These are phyloP conservation scores for Apis cerana DNA, from an alignment of 1,140 invertebrate genomes.

Conservation along the genomic window DNA sequence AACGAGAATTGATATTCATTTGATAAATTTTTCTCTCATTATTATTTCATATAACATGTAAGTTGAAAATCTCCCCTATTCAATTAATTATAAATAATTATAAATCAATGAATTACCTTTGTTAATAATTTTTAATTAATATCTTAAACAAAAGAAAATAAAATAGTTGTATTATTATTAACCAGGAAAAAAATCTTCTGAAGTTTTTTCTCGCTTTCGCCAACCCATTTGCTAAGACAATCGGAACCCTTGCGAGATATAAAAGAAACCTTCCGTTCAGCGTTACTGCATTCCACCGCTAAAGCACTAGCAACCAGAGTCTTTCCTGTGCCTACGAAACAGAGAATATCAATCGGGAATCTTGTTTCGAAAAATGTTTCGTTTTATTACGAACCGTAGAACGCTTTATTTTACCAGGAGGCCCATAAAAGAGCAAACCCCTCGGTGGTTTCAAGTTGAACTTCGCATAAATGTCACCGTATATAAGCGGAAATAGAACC, in stretches of 20 bases:
- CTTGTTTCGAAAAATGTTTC: background rate
- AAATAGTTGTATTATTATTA: background rate
- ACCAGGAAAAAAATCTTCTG: slow-evolving; percentile 77
- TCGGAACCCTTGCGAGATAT: slow-evolving; percentile 82
- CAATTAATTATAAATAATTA: no score
- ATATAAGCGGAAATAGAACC: slow-evolving; percentile 87
- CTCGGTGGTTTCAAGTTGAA: slow-evolving; percentile 86
- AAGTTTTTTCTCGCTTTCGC: slow-evolving; percentile 82
- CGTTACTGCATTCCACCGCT: slow-evolving; percentile 80
- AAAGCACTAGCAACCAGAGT: slow-evolving; percentile 82
- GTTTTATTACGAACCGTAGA: slow-evolving; percentile 32
- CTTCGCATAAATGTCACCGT: slow-evolving; percentile 86
- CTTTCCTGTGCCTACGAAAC: slow-evolving; percentile 81
- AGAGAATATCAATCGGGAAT: slow-evolving; percentile 20
- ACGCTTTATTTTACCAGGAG: slow-evolving; percentile 84
- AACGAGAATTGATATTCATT: no score
- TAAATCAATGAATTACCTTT: background rate
- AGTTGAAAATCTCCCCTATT: no score
- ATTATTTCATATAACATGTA: no score
- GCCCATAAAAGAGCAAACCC: slow-evolving; percentile 89
- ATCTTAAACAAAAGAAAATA: background rate
- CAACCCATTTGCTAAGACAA: slow-evolving; percentile 82
- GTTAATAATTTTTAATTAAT: background rate
- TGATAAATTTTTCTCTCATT: no score
- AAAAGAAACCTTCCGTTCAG: slow-evolving; percentile 81